A percentile compares a stretch with the other conserved stretches of the same genome.
Evolutionary conservation across 2,797 vertebrate species (phyloP).

Genomic region (Bothrops alternatus): DNA sequence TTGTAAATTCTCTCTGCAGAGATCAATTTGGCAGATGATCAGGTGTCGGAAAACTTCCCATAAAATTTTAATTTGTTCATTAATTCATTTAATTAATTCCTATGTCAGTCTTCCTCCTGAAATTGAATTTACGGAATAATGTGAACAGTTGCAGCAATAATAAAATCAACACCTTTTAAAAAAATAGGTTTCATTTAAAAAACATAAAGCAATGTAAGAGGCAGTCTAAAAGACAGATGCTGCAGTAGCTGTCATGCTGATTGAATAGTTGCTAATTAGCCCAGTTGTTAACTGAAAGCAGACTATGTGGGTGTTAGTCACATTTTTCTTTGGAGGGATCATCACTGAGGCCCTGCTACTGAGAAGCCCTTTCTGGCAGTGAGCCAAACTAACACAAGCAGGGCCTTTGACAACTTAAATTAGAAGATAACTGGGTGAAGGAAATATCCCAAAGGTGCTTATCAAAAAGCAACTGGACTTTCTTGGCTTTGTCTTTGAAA

Average conservation of each 20-base stretch:
- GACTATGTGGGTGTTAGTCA: background rate
- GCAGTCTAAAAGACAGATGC: background rate
- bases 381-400: background rate
- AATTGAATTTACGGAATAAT: background rate
- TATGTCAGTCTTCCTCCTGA: background rate
- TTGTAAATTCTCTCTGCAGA: background rate
- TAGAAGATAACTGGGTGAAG: background rate
- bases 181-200: background rate
- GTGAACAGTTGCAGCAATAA: background rate
- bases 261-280: background rate
- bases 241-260: background rate
- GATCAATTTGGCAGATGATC: background rate
- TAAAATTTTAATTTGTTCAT: background rate
- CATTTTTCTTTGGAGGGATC: background rate
- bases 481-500: background rate
- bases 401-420: background rate
- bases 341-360: background rate
- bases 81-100: background rate
- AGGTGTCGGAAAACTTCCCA: background rate
- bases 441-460: background rate
- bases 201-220: background rate
- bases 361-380: background rate
- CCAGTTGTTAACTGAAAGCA: background rate
- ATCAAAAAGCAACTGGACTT: background rate
- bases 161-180: background rate